A percentile compares a stretch with the other conserved stretches of the same genome.
Conservation (phyloP, 2,888 invertebrate genomes). For the Cheilosia urbana region DNA sequence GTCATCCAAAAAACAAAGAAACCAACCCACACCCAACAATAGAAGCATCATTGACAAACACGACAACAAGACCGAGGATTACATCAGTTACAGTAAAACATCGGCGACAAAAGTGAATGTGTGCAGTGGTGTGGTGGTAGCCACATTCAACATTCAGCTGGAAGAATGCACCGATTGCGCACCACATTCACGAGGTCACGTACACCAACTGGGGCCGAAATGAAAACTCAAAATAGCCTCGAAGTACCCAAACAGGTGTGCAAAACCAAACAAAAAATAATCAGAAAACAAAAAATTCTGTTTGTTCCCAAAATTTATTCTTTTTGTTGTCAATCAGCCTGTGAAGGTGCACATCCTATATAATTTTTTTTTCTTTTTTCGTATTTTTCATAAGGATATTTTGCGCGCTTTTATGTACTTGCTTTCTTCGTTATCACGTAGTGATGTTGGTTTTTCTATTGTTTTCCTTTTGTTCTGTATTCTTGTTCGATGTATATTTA, state of each 20-base stretch:
- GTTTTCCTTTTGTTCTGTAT: slow-evolving; percentile 10
- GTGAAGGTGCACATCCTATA: not conserved
- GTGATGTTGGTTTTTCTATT: slow-evolving; percentile 16
- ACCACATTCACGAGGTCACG: slow-evolving; percentile 94
- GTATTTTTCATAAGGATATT: not conserved
- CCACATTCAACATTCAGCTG: slow-evolving; percentile 68
- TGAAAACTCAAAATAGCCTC: slow-evolving; percentile 95
- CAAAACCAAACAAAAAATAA: slow-evolving; percentile 11
- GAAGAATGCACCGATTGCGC: slow-evolving; percentile 86
- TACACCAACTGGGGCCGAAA: slow-evolving; percentile 94
- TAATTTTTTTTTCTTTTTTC: not conserved
- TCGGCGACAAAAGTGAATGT: slow-evolving; percentile 39
- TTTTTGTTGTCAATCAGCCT: slow-evolving; percentile 5
- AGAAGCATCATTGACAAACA: slow-evolving; percentile 10
- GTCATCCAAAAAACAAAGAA: slow-evolving; percentile 54
- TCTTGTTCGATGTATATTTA: slow-evolving; percentile 38
- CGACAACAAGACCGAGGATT: not conserved
- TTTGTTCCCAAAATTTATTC: not conserved
- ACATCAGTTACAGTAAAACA: slow-evolving; percentile 18
- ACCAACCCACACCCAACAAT: slow-evolving; percentile 51
- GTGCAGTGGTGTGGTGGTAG: slow-evolving; percentile 38
- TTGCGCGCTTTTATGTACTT: slow-evolving; percentile 10
- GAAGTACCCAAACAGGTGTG: slow-evolving; percentile 93
- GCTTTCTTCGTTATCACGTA: slow-evolving; percentile 32
- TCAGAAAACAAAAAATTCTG: not conserved